These are phyloP conservation scores for Nannospalax galili DNA, from an alignment of 2,113 vertebrate genomes.

Conservation along the genomic window DNA sequence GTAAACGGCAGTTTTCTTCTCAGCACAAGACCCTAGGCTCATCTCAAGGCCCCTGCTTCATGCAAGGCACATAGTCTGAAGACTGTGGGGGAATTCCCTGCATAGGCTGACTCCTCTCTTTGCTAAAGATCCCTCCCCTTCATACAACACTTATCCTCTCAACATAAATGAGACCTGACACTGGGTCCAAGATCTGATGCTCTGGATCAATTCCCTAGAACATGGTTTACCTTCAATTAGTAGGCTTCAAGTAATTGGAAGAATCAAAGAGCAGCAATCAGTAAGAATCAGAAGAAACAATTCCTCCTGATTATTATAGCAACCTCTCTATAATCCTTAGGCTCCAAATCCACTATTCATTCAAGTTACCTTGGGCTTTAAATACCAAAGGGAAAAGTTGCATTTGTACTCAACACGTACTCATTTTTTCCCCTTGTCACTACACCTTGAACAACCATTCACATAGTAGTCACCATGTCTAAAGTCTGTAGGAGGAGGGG, in stretches of 20 bases:
- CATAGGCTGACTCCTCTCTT: background rate
- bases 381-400: background rate
- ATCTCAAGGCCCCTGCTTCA: background rate
- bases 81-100: too few relatives aligned
- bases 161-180: background rate
- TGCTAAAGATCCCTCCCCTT: background rate
- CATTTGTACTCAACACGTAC: background rate
- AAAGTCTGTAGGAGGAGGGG: background rate
- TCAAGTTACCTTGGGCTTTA: background rate
- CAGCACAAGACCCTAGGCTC: background rate
- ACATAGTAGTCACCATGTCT: background rate
- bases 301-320: background rate
- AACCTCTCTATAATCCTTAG: background rate
- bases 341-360: background rate
- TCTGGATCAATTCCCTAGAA: background rate
- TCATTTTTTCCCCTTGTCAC: background rate
- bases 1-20: background rate
- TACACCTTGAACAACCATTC: background rate
- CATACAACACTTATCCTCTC: background rate
- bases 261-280: background rate
- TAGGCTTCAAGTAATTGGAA: background rate
- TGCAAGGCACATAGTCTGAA: background rate
- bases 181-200: background rate
- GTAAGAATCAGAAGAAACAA: fast-evolving
- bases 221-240: background rate